phyloP scores from a whole-genome alignment of 2,797 vertebrate species.

The Ispidina lecontei region DNA sequence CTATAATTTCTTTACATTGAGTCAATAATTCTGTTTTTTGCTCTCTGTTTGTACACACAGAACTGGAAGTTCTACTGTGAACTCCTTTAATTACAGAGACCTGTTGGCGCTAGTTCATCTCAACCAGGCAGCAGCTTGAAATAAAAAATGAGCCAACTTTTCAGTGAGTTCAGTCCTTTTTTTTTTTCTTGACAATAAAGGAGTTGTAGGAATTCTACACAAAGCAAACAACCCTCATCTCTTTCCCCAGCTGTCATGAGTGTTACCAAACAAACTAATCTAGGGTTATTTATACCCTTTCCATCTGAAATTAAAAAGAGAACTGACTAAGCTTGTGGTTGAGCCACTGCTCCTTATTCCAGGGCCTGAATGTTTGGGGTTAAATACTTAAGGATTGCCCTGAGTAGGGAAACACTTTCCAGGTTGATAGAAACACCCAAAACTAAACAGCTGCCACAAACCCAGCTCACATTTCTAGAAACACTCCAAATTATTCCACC shows the following conservation, averaged over 20 bases:
- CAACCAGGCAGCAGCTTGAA: neutral
- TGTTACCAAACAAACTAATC: neutral
- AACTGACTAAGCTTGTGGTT: neutral
- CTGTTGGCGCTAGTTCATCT: neutral
- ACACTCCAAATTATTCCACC: neutral
- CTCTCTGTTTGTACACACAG: neutral
- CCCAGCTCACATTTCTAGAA: neutral
- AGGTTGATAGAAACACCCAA: fast-evolving
- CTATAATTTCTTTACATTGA: neutral
- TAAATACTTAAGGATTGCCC: neutral
- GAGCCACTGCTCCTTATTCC: neutral
- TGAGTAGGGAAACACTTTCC: neutral
- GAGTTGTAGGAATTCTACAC: fast-evolving
- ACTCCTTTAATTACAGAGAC: neutral
- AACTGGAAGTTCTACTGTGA: neutral
- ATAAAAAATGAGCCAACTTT: neutral
- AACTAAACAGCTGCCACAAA: neutral
- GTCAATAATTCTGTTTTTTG: neutral
- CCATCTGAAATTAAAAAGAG: neutral
- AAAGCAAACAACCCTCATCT: neutral
- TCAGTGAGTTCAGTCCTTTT: neutral
- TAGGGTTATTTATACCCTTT: neutral
- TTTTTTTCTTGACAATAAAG: neutral
- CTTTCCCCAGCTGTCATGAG: neutral
- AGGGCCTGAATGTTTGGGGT: neutral